These are phyloP conservation scores for Furcula furcula DNA, from an alignment of 2,888 invertebrate genomes.

Conservation along the genomic window DNA sequence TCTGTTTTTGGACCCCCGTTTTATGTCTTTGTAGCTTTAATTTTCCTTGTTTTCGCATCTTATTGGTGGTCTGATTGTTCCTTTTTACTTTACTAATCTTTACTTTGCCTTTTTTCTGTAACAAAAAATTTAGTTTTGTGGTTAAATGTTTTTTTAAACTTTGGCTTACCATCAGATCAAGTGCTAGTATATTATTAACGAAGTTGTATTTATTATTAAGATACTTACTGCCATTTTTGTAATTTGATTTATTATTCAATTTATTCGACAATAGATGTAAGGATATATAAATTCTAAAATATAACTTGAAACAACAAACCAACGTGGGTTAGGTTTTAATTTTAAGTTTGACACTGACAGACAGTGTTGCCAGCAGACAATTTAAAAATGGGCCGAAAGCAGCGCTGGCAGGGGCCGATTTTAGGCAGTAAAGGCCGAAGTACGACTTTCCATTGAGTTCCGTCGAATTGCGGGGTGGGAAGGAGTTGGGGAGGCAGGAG, in stretches of 20 bases:
- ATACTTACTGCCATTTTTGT: constrained; percentile 63
- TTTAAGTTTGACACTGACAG: not conserved
- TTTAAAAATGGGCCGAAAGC: too few relatives aligned
- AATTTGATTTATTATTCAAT: constrained; percentile 5
- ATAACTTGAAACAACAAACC: constrained; percentile 33
- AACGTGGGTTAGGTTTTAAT: constrained; percentile 22
- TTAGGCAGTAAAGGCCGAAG: too few relatives aligned
- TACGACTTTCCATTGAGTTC: too few relatives aligned
- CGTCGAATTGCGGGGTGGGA: too few relatives aligned
- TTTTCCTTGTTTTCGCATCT: constrained; percentile 79
- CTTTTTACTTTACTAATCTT: constrained; percentile 81
- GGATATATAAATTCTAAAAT: too few relatives aligned
- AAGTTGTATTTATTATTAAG: too few relatives aligned
- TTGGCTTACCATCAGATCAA: too few relatives aligned
- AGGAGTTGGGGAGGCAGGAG: too few relatives aligned
- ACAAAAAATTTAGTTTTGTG: constrained; percentile 18
- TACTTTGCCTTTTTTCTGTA: constrained; percentile 75
- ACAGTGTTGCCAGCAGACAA: not conserved
- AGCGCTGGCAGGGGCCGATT: too few relatives aligned
- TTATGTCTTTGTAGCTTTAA: constrained; percentile 71
- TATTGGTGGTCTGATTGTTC: constrained; percentile 81
- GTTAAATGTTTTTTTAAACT: too few relatives aligned
- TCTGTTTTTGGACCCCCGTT: constrained; percentile 58
- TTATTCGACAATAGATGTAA: constrained; percentile 2
- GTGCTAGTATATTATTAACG: too few relatives aligned